These are phyloP conservation scores for Sebastes steindachneri DNA, from an alignment of 2,797 vertebrate genomes.

Conservation along the genomic window DNA sequence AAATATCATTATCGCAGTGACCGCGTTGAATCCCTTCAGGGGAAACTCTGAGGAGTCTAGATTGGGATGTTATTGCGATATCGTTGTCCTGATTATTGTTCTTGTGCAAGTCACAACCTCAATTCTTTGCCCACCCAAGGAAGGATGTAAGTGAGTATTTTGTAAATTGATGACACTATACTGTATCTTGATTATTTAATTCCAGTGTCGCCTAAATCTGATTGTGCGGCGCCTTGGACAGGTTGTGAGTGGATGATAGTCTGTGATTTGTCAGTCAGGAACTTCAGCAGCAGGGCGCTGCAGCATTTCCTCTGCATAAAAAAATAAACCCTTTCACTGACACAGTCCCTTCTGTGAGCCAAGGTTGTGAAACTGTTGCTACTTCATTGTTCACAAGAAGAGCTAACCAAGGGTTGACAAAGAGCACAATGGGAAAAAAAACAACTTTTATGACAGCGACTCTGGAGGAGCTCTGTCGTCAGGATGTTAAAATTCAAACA, in stretches of 20 bases:
- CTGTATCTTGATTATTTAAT: not conserved
- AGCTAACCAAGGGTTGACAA: not conserved
- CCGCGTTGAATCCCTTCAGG: not conserved
- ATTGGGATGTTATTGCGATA: no score
- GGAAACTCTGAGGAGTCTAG: not conserved
- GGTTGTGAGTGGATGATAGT: not conserved
- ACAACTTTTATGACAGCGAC: not conserved
- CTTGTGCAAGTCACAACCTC: not conserved
- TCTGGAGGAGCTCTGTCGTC: not conserved
- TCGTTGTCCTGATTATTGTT: not conserved
- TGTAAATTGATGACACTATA: not conserved
- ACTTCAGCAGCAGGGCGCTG: not conserved
- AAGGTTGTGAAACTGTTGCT: not conserved
- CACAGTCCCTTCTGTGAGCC: not conserved
- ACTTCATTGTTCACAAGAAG: not conserved
- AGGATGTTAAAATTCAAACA: not conserved
- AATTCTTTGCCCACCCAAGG: not conserved
- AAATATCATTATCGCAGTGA: conserved; percentile 20
- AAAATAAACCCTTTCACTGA: not conserved
- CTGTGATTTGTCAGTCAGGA: not conserved
- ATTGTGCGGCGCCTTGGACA: not conserved
- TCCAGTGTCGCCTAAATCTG: not conserved
- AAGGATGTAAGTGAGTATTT: not conserved
- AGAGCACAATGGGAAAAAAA: not conserved
- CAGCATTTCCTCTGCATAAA: not conserved